Percentiles rank a stretch among this genome's conserved stretches.
Evolutionary conservation across 2,113 vertebrate genomes (phyloP).

Genomic region (Lanius ludovicianus): DNA sequence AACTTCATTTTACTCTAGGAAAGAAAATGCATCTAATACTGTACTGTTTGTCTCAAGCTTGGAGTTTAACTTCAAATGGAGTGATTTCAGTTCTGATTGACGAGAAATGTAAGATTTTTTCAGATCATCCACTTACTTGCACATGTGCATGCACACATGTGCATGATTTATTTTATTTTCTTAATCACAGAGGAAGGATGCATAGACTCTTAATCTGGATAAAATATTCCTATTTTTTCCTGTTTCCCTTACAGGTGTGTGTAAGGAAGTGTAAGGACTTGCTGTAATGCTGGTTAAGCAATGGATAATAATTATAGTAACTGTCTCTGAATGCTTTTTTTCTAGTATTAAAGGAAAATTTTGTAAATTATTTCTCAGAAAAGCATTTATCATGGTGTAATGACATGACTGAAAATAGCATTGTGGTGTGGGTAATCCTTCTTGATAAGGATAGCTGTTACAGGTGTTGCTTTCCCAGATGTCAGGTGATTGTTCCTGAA

Average conservation of each 20-base stretch:
- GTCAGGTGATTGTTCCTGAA: not conserved
- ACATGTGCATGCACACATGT: fast-evolving
- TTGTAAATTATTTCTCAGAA: not conserved
- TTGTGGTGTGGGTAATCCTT: not conserved
- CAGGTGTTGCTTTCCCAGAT: not conserved
- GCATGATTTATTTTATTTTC: not conserved
- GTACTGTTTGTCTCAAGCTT: not conserved
- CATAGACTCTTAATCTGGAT: not conserved
- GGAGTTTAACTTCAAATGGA: not conserved
- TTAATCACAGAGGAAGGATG: slow-evolving; percentile 26
- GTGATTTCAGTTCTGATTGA: not conserved
- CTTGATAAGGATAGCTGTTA: not conserved
- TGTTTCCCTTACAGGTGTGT: slow-evolving; percentile 32
- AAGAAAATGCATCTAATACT: not conserved
- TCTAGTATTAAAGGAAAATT: not conserved
- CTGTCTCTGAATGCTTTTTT: not conserved
- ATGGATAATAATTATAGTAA: not conserved
- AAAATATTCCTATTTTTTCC: slow-evolving; percentile 53
- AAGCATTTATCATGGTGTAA: not conserved
- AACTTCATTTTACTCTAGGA: not conserved
- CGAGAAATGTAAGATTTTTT: not conserved
- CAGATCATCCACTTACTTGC: not conserved
- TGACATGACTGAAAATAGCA: not conserved
- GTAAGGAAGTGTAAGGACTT: not conserved
- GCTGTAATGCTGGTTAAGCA: not conserved